Conservation (phyloP, 2,113 vertebrate genomes). For the Sprattus sprattus region DNA sequence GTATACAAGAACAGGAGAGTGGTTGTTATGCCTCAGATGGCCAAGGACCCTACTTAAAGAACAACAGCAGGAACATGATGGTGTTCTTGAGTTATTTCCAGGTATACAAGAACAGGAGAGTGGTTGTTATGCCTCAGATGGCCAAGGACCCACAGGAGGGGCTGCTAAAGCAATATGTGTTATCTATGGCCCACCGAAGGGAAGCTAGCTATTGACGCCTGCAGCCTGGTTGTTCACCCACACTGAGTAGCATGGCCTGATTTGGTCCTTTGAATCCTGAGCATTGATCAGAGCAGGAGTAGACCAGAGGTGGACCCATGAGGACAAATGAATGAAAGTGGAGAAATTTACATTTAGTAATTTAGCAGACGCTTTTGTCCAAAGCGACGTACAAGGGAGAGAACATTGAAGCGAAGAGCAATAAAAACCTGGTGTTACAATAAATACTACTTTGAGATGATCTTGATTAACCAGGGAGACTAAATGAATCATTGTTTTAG, state of each 20-base stretch:
- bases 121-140: neutral
- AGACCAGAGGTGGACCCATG: neutral
- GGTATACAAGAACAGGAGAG: neutral
- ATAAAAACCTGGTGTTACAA: too few relatives aligned
- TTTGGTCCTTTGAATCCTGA: too few relatives aligned
- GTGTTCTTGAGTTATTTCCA: neutral
- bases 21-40: neutral
- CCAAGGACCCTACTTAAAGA: constrained; percentile 14
- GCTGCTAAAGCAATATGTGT: neutral
- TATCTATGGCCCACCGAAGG: neutral
- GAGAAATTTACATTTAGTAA: too few relatives aligned
- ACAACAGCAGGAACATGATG: neutral
- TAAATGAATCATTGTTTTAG: too few relatives aligned
- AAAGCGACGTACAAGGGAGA: too few relatives aligned
- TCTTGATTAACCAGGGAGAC: neutral
- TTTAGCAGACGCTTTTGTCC: too few relatives aligned
- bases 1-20: neutral
- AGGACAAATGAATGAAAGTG: neutral
- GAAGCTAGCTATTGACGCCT: neutral
- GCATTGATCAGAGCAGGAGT: neutral
- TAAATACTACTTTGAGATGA: too few relatives aligned
- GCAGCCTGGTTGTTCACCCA: neutral
- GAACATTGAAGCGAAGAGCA: too few relatives aligned
- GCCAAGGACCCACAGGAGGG: neutral
- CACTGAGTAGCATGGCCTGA: neutral